These are phyloP conservation scores for Chorisops tibialis DNA, from an alignment of 2,888 invertebrate genomes.

Conservation along the genomic window DNA sequence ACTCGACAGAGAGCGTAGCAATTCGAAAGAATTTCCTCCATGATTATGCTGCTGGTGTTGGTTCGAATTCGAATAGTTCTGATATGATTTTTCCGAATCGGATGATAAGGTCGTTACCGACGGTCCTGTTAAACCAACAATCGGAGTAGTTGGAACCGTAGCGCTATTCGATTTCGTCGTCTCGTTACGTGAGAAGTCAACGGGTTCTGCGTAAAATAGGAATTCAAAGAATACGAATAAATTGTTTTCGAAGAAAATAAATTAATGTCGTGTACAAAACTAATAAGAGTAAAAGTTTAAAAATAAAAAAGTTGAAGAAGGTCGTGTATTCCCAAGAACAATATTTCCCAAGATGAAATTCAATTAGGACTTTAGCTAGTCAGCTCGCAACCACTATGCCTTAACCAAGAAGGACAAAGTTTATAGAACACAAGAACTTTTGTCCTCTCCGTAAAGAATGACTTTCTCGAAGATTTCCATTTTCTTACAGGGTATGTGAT, in stretches of 20 bases:
- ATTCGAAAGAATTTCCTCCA: constrained; percentile 27
- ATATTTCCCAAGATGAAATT: constrained; percentile 11
- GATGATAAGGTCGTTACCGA: constrained; percentile 33
- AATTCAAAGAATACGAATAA: background rate
- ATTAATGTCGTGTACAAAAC: no score
- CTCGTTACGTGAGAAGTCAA: constrained; percentile 52
- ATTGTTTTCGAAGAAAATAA: no score
- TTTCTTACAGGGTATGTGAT: background rate
- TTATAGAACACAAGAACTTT: background rate
- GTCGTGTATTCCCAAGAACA: no score
- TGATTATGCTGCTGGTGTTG: background rate
- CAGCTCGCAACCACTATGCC: constrained; percentile 3
- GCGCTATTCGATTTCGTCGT: constrained; percentile 32
- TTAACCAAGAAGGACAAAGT: constrained; percentile 14
- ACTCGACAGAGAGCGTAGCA: constrained; percentile 33
- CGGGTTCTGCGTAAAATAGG: constrained; percentile 52
- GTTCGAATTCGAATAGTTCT: constrained; percentile 1
- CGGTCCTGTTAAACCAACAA: constrained; percentile 33
- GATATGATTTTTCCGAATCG: constrained; percentile 36
- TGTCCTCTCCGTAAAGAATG: background rate
- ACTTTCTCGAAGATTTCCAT: background rate
- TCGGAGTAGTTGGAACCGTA: constrained; percentile 24
- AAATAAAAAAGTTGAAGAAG: no score
- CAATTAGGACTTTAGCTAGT: constrained; percentile 19
- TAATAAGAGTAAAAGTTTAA: no score